Evolutionary conservation across 2,113 vertebrate species (phyloP), one percentile per base, ranked within the genome.

Genomic region (Dasypus novemcinctus): DNA sequence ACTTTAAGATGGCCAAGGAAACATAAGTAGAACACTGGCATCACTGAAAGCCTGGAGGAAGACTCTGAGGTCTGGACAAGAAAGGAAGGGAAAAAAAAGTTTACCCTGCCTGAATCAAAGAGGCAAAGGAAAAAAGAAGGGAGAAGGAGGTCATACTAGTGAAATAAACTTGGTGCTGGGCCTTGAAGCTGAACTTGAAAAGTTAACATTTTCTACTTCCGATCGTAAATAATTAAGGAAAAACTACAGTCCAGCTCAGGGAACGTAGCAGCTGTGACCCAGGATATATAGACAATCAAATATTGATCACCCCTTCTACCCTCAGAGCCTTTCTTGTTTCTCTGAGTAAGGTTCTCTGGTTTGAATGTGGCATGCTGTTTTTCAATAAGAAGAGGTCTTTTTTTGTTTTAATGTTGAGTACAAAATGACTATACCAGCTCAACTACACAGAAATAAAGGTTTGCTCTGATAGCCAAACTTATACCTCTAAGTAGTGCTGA

Each of bases 251-350:
- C 66, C 29, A 74, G 33, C 49, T 93, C 3, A 5, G 31, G n/a
- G 31, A 92, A 76, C 89, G 61, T 2, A 90, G 63, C 31, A 88
- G 33, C 59, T 88, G 25, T 85, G 75, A 84, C 83, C 66, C 87
- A 75, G 79, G 36, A 78, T 87, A 29, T 66, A 88, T 20, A 86
- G 57, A 41, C 90, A 87, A 92, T 94, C 66, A 96, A 96, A 90
- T 94, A 96, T 27, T 74, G 76, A 97, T 97, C 72, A 86, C 6
- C 11, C 33, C 29, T 91, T 90, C 88, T 68, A 64, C 81, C 33
- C 81, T 91, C 1, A 0, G 14, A 86, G 23, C 43, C n/a, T 6
- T 18, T 1, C 81, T 88, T 90, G 21, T 74, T 97, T 29, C 69
- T 82, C 17, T 76, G 76, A 88, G 17, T 57, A 13, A 86, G 33